Base-by-base conservation (phyloP, 2,113 vertebrate genomes). In the Serilophus lunatus region DNA sequence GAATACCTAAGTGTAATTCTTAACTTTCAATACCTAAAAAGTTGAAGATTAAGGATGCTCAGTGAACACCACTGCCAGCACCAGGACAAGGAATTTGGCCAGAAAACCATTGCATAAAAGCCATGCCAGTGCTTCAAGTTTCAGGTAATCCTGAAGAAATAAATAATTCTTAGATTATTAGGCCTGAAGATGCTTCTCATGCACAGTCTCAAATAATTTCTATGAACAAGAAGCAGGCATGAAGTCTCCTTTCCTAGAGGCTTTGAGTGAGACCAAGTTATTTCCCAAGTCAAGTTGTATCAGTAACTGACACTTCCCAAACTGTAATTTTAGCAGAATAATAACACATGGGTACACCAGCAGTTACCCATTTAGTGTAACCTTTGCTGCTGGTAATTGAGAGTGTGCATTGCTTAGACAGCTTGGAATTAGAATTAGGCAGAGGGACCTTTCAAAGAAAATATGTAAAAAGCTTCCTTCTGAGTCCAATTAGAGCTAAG, bases 351-450 rank as follows among this genome's bases (percentile, higher is more conserved):
- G 86, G 89, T 91, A 96, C 95, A 82, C 40, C 69, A 92, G 70
- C 42, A 87, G 74, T 87, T 93, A 80, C 44, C 68, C 81, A 82
- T 91, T 95, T 80, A 84, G 70, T 82, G 51, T 80, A 95, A 93
- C 57, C 78, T 94, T 93, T 96, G 65, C 92, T 93, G 44, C 77
- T 94, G 59, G 63, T 92, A 90, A 93, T 91, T 87, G 75, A 90
- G 74, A 93, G 83, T 61, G 87, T 82, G 77, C 56, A 31, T 82
- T 93, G 82, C 91, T 90, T 81, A 82, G 81, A 35, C 59, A 93
- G 70, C 63, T 85, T 82, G 70, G 92, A 96, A 94, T 92, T 85
- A 85, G 54, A 94, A 87, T 94, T 77, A 92, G 70, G 77, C 78
- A 89, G 36, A 85, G 54, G 35, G 44, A 85, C 36, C 75, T 93